Evolutionary conservation across 1,140 invertebrate species (phyloP), one percentile per base, ranked within the genome.

Genomic region (Hesperophylax magnus): DNA sequence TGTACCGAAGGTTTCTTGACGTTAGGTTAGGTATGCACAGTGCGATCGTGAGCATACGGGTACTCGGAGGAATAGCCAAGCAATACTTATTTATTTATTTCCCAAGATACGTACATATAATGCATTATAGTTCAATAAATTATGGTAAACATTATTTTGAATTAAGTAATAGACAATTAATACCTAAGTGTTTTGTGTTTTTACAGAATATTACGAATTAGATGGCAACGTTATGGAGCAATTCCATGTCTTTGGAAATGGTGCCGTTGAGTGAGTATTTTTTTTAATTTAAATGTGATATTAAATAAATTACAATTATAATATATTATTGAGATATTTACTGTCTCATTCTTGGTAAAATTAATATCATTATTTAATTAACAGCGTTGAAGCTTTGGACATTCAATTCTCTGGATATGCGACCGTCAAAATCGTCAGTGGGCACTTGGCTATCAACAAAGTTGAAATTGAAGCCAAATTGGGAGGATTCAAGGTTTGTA

Each of bases 241-340:
- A 22, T 58, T 58, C 9, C 31, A 69, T 20, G 17, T 82, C 20
- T 82, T 79, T 24, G 81, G 81, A 76, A 82, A 77, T 31, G 81
- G 81, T 52, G 5, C 65, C 15, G 72, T 61, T 17, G 76, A 69
- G 81, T 82, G 77, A 79, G 78, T 72, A 20, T 15, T 77, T 34
- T 52, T 31, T 14, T 63, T 53, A 76, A 76, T 76, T 31, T 58
- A 58, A 31, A 7, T 34, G 2, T n/a, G n/a, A n/a, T n/a, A n/a
- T n/a, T n/a, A n/a, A n/a, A n/a, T 22, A 2, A 9, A 61, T 61
- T 18, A 61, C 0, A 63, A 63, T 20, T 63, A 22, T 14, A 22
- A 1, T 24, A 63, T 24, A 22, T n/a, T n/a, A n/a, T n/a, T n/a
- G n/a, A n/a, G n/a, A n/a, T n/a, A n/a, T n/a, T n/a, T 24, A 24